Conservation (phyloP, 1,140 invertebrate genomes). For the Rhopalosiphum padi region DNA sequence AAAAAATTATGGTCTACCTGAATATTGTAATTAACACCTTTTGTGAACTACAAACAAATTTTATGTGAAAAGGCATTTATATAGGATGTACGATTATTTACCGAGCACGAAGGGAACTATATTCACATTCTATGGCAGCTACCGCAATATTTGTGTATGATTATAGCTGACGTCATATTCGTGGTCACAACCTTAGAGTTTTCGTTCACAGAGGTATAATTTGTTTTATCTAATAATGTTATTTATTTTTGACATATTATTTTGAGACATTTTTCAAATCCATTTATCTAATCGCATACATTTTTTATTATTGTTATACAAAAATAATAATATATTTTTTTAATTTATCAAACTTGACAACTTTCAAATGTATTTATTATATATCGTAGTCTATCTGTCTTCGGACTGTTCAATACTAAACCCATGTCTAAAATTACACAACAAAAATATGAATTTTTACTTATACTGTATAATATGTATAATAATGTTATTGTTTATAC, state of each 20-base stretch:
- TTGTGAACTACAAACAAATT: neutral
- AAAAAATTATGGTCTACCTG: neutral
- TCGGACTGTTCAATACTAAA: no score
- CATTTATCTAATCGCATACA: no score
- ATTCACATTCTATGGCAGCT: constrained; percentile 70
- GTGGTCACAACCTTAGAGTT: constrained; percentile 74
- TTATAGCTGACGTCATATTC: constrained; percentile 72
- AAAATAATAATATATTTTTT: no score
- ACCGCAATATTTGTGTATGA: constrained; percentile 73
- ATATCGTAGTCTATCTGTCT: constrained; percentile 65
- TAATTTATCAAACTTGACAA: no score
- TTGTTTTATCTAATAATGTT: constrained; percentile 56
- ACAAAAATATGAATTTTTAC: no score
- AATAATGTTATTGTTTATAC: neutral
- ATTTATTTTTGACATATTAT: neutral
- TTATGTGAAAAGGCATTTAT: constrained; percentile 37
- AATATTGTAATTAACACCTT: neutral
- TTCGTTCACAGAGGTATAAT: constrained; percentile 71
- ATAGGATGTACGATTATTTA: constrained; percentile 32
- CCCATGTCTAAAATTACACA: no score
- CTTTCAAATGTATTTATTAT: constrained; percentile 58
- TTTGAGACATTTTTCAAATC: no score
- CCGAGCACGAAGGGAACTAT: constrained; percentile 62
- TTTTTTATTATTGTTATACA: no score
- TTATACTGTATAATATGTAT: constrained; percentile 54